Base-by-base conservation (phyloP, 2,797 vertebrate species). In the Pitangus sulphuratus region DNA sequence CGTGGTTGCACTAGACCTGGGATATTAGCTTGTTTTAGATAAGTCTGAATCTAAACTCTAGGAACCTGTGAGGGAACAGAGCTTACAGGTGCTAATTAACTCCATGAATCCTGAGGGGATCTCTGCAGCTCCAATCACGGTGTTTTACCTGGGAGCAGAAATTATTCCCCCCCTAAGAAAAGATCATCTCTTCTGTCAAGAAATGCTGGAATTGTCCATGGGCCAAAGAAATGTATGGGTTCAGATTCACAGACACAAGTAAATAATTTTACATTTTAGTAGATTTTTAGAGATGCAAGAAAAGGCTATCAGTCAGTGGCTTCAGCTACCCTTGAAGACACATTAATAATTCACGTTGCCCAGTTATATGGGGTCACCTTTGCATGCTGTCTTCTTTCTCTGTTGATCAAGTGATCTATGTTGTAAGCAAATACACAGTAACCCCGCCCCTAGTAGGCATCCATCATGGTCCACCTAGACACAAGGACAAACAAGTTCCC, bases 61-160 rank as follows among this genome's bases (percentile, higher is more conserved):
- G 35, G n/a, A 88, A n/a, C 15, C 40, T 60, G 22, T 4, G 37
- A 42, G 15, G 26, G 26, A 90, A 50, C 45, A 12, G 14, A 65
- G 51, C 6, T 69, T 72, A 37, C 0, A 0, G 4, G 2, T 54
- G 18, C 35, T 62, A 62, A 68, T 40, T 72, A 48, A 48, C 15
- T 8, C 5, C 20, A 2, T 16, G 6, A 56, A n/a, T 69, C 16
- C n/a, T 57, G 8, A 69, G 33, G 45, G 9, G 4, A 30, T 69
- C n/a, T 68, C 40, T 64, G 22, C 33, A 40, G 40, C 6, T 15
- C 7, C 39, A 66, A 21, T 10, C 1, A 2, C 8, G 4, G 11
- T 54, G 18, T 31, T 84, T 21, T 54, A 12, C 50, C 26, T 61
- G 33, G 78, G 30, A 77, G 22, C 15, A 24, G 16, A 53, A 75